Evolutionary conservation across 2,888 invertebrate genomes (phyloP), one percentile per base, ranked within the genome.

Genomic region (Catocala fraxini): DNA sequence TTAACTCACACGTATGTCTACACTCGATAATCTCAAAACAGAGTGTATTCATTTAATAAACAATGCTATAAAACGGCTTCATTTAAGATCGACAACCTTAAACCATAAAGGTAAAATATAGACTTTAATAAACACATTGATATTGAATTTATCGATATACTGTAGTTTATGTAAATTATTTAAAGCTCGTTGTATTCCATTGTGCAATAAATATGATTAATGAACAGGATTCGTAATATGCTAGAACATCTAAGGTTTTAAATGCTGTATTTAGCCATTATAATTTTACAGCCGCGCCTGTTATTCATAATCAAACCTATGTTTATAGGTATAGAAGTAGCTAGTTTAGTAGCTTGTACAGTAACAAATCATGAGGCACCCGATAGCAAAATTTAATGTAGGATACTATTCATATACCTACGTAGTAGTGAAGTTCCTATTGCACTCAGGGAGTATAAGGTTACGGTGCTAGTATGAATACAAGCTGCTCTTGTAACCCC

Each of bases 141-240:
- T 59, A 65, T 59, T 61, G 59, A 73, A 70, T 72, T 69, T 75
- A 75, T 75, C 69, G 72, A 65, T 70, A 53, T 61, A 68, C 58
- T 56, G 56, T 60, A 48, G 64, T 70, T 75, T 71, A 74, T 72
- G 75, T 59, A 62, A 73, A 74, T 69, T 51, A 55, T 54, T 55
- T 33, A 65, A 59, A 67, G 64, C 60, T 72, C 65, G 61, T 56
- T 63, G 41, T 56, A 51, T 70, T 59, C 72, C 51, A 63, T 70
- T 56, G 51, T 55, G 54, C 51, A 45, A 56, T 49, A 65, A 63
- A 74, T 63, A 67, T 75, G 72, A 67, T 64, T 46, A 65, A 72
- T 75, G 63, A 68, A 63, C 70, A 71, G 73, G 69, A 75, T 75
- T 75, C 64, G 63, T 47, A 47, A 63, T 58, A 60, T n/a, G 12